These are phyloP conservation scores for Odontesthes bonariensis DNA, from an alignment of 2,113 vertebrate genomes.

Conservation along the genomic window DNA sequence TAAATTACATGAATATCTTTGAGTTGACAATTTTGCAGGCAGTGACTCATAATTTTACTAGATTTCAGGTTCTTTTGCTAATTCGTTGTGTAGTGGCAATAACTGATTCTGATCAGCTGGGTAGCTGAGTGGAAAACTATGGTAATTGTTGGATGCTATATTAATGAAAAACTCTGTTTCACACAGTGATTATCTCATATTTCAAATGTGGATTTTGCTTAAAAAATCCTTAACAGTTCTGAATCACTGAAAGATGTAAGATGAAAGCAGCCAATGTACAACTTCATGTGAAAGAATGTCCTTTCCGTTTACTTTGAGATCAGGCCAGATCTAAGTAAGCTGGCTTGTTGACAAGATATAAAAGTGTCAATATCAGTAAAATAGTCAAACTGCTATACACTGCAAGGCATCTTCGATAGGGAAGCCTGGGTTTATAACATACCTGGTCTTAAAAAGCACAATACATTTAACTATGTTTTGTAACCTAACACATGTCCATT, in stretches of 20 bases:
- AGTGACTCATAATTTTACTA: conserved; percentile 51
- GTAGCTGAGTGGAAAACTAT: background rate
- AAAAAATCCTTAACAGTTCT: too few species aligned
- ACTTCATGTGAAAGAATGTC: too few species aligned
- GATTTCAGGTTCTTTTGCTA: conserved; percentile 54
- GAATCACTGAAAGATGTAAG: too few species aligned
- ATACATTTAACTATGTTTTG: too few species aligned
- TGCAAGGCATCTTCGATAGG: too few species aligned
- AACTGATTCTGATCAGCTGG: conserved; percentile 51
- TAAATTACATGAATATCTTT: conserved; percentile 47
- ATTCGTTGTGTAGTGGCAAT: conserved; percentile 52
- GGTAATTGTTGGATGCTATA: conserved; percentile 1
- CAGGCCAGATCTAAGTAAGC: background rate
- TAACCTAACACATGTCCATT: too few species aligned
- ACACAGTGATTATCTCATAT: conserved; percentile 30
- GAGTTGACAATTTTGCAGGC: conserved; percentile 35
- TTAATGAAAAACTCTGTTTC: conserved; percentile 47
- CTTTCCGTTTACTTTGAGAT: background rate
- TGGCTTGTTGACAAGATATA: background rate
- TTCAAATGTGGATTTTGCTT: conserved; percentile 7
- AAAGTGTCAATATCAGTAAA: too few species aligned
- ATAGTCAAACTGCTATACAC: too few species aligned
- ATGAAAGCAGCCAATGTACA: too few species aligned
- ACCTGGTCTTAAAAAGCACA: too few species aligned
- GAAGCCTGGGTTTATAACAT: too few species aligned